Conservation (phyloP, 2,888 invertebrate genomes). For the Troides aeacus region DNA sequence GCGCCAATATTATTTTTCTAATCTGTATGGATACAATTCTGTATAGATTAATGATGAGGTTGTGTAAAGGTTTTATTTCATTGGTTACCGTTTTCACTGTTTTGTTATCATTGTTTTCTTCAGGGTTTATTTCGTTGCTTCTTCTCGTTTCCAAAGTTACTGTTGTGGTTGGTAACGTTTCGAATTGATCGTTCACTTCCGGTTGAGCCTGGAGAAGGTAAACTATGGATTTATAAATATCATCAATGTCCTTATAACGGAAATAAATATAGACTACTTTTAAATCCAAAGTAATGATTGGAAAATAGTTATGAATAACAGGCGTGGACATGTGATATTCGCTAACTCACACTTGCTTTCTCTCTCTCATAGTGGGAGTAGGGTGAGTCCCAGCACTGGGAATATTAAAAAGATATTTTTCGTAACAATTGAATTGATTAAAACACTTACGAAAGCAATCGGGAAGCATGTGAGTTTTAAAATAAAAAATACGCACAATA, state of each 20-base stretch:
- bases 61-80: constrained; percentile 4
- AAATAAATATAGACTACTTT: neutral
- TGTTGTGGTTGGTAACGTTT: constrained; percentile 28
- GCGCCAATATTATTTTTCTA: constrained; percentile 42
- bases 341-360: too few species aligned
- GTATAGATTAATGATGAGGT: constrained; percentile 37
- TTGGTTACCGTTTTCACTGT: constrained; percentile 12
- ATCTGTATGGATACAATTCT: constrained; percentile 46
- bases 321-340: too few species aligned
- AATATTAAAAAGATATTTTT: neutral
- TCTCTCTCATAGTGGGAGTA: too few species aligned
- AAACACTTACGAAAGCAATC: constrained; percentile 10
- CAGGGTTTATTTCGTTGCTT: neutral
- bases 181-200: constrained; percentile 55
- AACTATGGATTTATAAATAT: neutral
- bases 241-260: neutral
- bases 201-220: constrained; percentile 49
- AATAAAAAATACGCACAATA: constrained; percentile 19
- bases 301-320: too few species aligned
- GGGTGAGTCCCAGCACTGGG: too few species aligned
- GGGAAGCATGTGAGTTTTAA: constrained; percentile 24
- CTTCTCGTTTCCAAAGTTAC: constrained; percentile 22
- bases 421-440: neutral
- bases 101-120: neutral
- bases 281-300: too few species aligned